phyloP scores from a whole-genome alignment of 2,888 invertebrate genomes.

The Ceramica pisi region DNA sequence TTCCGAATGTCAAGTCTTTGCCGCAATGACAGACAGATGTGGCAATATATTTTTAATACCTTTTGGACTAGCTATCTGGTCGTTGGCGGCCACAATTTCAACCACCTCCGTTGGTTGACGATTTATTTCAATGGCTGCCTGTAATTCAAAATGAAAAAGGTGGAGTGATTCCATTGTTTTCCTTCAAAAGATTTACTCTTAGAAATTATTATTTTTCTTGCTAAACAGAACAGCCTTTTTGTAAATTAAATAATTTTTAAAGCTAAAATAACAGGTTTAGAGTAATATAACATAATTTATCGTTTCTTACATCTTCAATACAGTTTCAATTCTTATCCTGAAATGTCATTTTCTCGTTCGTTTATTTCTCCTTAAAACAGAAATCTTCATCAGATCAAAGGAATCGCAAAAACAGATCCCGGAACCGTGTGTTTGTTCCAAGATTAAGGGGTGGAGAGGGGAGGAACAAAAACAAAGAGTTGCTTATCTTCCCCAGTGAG shows the following conservation, averaged over 20 bases:
- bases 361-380: constrained; percentile 21
- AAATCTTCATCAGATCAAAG: constrained; percentile 23
- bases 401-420: constrained; percentile 27
- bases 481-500: constrained; percentile 45
- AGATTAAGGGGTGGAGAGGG: constrained; percentile 22
- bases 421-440: constrained; percentile 32
- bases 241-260: background rate
- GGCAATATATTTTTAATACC: constrained; percentile 44
- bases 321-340: background rate
- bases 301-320: background rate
- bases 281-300: background rate
- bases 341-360: background rate
- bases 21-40: constrained; percentile 22
- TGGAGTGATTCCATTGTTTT: too few species aligned
- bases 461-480: constrained; percentile 47
- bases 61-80: constrained; percentile 16
- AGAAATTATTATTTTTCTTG: too few species aligned
- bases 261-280: too few species aligned
- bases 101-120: background rate
- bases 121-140: background rate
- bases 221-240: background rate
- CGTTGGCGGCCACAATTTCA: constrained; percentile 4
- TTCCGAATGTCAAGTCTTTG: constrained; percentile 28
- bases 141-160: background rate
- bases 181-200: too few species aligned